Percentiles rank a stretch among this genome's conserved stretches.
Evolutionary conservation across 2,888 invertebrate genomes (phyloP).

Genomic region (Neelides folsomi): DNA sequence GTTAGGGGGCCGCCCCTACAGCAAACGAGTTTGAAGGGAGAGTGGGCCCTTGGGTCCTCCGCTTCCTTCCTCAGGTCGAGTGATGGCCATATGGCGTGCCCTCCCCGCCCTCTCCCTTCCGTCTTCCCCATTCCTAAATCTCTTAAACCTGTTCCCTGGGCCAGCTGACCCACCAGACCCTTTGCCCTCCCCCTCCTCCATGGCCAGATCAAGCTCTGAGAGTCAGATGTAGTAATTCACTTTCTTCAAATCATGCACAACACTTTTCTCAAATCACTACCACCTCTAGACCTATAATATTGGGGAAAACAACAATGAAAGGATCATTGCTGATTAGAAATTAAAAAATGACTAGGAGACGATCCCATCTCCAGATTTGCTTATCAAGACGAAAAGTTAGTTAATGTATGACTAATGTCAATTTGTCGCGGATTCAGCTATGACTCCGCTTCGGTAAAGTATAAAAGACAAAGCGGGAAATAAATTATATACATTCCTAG

Average conservation of each 20-base stretch:
- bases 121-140: constrained; percentile 10
- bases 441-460: too few relatives aligned
- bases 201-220: neutral
- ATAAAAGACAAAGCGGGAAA: too few relatives aligned
- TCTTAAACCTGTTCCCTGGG: constrained; percentile 14
- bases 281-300: too few relatives aligned
- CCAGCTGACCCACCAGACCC: constrained; percentile 17
- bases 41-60: constrained; percentile 3
- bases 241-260: neutral
- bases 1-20: constrained; percentile 3
- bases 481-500: too few relatives aligned
- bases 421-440: too few relatives aligned
- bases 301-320: too few relatives aligned
- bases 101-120: constrained; percentile 9
- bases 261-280: neutral
- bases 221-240: neutral
- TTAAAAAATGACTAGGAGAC: too few relatives aligned
- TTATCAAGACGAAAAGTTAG: too few relatives aligned
- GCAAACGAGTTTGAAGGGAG: constrained; percentile 6
- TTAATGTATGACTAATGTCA: too few relatives aligned
- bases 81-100: constrained; percentile 13
- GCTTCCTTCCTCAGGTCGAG: constrained; percentile 7
- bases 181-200: neutral
- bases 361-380: too few relatives aligned
- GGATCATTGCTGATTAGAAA: too few relatives aligned